phyloP scores from a whole-genome alignment of 2,113 vertebrate genomes.

The Numenius arquata region DNA sequence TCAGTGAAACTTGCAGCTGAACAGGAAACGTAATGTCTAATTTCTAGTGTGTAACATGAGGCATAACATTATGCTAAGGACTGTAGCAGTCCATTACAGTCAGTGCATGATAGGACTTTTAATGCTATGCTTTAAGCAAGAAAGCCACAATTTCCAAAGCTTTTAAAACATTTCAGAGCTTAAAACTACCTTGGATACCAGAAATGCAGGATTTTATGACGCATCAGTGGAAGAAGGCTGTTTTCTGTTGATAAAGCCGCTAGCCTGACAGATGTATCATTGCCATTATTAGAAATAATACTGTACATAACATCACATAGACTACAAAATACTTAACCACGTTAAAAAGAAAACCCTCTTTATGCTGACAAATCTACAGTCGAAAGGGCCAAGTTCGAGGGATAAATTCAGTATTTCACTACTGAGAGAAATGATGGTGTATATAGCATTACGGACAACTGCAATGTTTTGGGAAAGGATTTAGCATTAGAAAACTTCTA shows the following conservation, averaged over 20 bases:
- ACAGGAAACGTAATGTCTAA: background rate
- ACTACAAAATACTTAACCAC: background rate
- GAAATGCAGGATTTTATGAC: background rate
- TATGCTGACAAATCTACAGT: background rate
- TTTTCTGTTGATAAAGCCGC: background rate
- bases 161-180: background rate
- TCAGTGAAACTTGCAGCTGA: background rate
- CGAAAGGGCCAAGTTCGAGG: rapidly evolving
- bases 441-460: background rate
- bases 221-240: background rate
- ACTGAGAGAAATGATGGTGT: background rate
- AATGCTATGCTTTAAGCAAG: background rate
- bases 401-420: background rate
- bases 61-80: background rate
- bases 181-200: background rate
- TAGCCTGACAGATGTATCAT: background rate
- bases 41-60: background rate
- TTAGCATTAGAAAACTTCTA: background rate
- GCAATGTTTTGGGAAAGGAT: background rate
- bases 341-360: background rate
- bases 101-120: background rate
- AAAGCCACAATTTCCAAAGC: background rate
- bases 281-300: background rate
- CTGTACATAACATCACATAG: background rate
- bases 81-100: background rate